These are phyloP conservation scores for Shargacucullia verbasci DNA, from an alignment of 2,888 invertebrate genomes.

Conservation along the genomic window DNA sequence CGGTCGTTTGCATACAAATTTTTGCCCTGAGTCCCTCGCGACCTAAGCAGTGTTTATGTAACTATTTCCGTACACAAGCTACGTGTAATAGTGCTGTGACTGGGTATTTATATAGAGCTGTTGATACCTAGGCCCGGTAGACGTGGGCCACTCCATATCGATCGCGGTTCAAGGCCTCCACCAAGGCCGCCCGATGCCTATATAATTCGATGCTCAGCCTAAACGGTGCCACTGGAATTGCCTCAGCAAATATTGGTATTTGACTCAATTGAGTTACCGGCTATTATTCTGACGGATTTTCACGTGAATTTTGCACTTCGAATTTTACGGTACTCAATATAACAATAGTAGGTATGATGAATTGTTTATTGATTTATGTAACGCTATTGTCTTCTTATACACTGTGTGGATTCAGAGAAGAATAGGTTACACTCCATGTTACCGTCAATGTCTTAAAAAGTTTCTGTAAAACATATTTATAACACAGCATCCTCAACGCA, in stretches of 20 bases:
- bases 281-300: conserved; percentile 28
- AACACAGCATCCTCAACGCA: too few species aligned
- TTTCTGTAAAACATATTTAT: too few species aligned
- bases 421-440: too few species aligned
- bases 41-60: conserved; percentile 4
- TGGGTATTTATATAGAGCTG: conserved; percentile 37
- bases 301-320: conserved; percentile 17
- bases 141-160: conserved; percentile 65
- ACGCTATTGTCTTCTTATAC: too few species aligned
- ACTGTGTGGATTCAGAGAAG: too few species aligned
- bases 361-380: not conserved
- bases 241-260: conserved; percentile 41
- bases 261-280: conserved; percentile 35
- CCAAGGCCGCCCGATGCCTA: conserved; percentile 59
- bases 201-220: conserved; percentile 51
- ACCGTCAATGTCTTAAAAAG: too few species aligned
- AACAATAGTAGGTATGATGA: conserved; percentile 5
- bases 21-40: not conserved
- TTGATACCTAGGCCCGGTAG: conserved; percentile 54
- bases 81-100: conserved; percentile 13
- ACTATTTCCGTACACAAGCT: conserved; percentile 26
- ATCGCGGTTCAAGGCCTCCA: conserved; percentile 71
- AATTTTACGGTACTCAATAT: conserved; percentile 11
- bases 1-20: conserved; percentile 6
- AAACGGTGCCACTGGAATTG: conserved; percentile 42